Conservation (phyloP, 2,797 vertebrate species). For the Limnodromus scolopaceus region DNA sequence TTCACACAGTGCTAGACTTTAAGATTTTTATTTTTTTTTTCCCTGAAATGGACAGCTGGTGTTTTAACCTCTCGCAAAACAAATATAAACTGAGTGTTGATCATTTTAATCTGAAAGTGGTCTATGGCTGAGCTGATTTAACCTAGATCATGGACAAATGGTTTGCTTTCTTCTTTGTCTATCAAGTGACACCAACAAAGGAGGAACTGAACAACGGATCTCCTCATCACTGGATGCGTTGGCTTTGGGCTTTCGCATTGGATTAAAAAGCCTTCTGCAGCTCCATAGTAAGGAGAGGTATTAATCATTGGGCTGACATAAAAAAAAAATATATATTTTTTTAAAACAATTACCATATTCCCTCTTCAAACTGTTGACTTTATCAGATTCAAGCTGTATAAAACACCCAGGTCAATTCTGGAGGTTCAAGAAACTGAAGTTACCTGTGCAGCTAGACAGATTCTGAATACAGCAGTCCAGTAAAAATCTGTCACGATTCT, state of each 20-base stretch:
- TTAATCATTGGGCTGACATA: neutral
- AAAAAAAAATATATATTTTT: neutral
- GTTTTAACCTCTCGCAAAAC: neutral
- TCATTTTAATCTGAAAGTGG: neutral
- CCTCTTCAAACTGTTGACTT: neutral
- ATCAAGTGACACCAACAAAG: neutral
- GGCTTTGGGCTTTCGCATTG: neutral
- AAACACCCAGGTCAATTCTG: neutral
- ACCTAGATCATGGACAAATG: neutral
- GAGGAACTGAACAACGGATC: neutral
- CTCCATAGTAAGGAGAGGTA: neutral
- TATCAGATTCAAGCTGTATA: neutral
- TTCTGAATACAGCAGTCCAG: neutral
- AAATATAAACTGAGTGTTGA: neutral
- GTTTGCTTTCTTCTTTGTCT: neutral
- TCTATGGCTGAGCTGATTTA: neutral
- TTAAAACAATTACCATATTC: fast-evolving
- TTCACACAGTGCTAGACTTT: neutral
- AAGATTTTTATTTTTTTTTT: neutral
- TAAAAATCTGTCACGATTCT: neutral
- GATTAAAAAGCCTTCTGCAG: neutral
- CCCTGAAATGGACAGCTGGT: neutral
- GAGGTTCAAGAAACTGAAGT: neutral
- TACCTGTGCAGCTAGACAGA: neutral
- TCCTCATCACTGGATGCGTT: neutral